These are phyloP conservation scores for Glossophaga mutica DNA, from an alignment of 2,797 vertebrate genomes.

Conservation along the genomic window DNA sequence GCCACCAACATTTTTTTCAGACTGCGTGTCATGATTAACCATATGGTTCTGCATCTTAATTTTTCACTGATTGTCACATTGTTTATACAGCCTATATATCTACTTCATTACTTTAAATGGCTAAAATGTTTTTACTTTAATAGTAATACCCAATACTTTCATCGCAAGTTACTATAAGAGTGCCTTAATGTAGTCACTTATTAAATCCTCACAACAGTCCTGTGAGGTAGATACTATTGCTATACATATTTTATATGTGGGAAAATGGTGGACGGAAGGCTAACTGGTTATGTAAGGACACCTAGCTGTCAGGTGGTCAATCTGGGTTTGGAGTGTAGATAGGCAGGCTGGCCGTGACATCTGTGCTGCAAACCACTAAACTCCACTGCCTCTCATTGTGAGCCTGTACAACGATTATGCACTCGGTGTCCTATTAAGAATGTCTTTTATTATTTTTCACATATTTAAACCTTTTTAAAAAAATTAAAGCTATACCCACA, in stretches of 20 bases:
- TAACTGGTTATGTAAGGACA: not conserved
- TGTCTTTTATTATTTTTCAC: not conserved
- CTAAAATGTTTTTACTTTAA: not conserved
- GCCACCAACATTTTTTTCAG: not conserved
- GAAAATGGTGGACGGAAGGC: not conserved
- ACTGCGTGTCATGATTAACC: not conserved
- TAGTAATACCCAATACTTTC: not conserved
- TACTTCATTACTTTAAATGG: not conserved
- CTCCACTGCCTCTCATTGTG: not conserved
- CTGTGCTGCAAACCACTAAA: not conserved
- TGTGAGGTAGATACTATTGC: not conserved
- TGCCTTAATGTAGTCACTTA: not conserved
- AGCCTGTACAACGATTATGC: not conserved
- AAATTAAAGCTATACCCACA: not conserved
- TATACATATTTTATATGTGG: not conserved
- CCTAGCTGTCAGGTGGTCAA: not conserved
- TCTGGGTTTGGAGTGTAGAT: not conserved
- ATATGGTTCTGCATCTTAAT: not conserved
- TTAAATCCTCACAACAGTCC: not conserved
- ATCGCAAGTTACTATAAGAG: not conserved
- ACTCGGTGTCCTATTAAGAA: not conserved
- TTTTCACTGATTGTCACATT: not conserved
- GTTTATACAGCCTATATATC: not conserved
- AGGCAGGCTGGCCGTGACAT: not conserved
- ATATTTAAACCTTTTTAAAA: not conserved